phyloP scores from a whole-genome alignment of 1,140 invertebrate species.

The Drosophila truncata region DNA sequence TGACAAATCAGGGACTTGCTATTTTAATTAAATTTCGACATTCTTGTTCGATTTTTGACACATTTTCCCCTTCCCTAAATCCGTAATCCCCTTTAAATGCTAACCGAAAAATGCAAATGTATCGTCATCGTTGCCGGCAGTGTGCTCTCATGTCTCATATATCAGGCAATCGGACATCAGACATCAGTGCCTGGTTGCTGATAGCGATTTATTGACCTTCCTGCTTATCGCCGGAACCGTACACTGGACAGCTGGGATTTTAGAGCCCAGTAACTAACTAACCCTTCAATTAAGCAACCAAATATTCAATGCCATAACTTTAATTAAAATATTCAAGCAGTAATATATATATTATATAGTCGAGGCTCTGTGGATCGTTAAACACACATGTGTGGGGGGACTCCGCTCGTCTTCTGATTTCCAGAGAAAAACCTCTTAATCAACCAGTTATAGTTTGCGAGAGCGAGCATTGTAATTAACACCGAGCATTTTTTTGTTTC shows the following conservation, averaged over 20 bases:
- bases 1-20: too few species aligned
- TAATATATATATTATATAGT: background rate
- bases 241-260: constrained; percentile 26
- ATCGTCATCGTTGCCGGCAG: constrained; percentile 2
- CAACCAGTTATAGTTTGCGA: constrained; percentile 20
- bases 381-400: constrained; percentile 3
- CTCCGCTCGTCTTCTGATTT: constrained; percentile 11
- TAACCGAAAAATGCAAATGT: constrained; percentile 46
- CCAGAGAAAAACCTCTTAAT: constrained; percentile 20
- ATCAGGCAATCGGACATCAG: constrained; percentile 66
- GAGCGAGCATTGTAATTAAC: constrained; percentile 25
- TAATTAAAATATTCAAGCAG: background rate
- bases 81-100: constrained; percentile 7
- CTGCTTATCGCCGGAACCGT: constrained; percentile 60
- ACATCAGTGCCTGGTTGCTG: constrained; percentile 26
- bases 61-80: too few species aligned
- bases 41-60: background rate
- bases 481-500: constrained; percentile 41
- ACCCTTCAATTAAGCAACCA: background rate
- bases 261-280: background rate
- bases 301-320: background rate
- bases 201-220: constrained; percentile 80
- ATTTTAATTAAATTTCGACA: background rate
- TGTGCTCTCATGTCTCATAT: constrained; percentile 32
- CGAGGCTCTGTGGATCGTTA: background rate